Evolutionary conservation across 1,140 invertebrate species (phyloP).

Genomic region (Ostrea edulis): DNA sequence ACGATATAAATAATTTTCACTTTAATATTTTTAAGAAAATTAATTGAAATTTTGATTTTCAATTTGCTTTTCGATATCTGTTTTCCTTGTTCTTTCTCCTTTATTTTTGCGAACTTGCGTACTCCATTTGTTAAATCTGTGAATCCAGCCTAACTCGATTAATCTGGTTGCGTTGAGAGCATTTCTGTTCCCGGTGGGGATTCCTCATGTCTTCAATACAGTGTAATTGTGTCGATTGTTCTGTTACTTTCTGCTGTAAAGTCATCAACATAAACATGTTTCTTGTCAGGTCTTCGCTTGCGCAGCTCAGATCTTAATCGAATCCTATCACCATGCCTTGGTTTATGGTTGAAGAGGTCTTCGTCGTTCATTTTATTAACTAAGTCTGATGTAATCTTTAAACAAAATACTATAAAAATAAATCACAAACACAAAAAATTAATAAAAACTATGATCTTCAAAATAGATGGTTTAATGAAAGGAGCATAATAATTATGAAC

Average conservation of each 20-base stretch:
- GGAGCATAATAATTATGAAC: too few species aligned
- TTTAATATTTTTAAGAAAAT: too few species aligned
- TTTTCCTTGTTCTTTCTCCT: constrained; percentile 54
- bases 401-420: not conserved
- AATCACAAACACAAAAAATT: too few species aligned
- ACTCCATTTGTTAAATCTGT: constrained; percentile 28
- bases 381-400: constrained; percentile 50
- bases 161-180: constrained; percentile 32
- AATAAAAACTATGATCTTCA: too few species aligned
- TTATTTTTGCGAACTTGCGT: constrained; percentile 57
- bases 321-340: constrained; percentile 53
- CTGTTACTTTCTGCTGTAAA: constrained; percentile 33
- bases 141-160: constrained; percentile 60
- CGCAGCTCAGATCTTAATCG: constrained; percentile 41
- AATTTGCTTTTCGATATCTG: too few species aligned
- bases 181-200: constrained; percentile 48
- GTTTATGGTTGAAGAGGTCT: constrained; percentile 51
- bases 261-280: not conserved
- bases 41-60: too few species aligned
- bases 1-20: too few species aligned
- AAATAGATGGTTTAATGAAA: too few species aligned
- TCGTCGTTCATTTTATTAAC: constrained; percentile 52
- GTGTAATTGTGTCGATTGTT: not conserved
- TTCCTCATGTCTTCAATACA: constrained; percentile 40
- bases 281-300: constrained; percentile 31